phyloP scores from a whole-genome alignment of 2,797 vertebrate species.

The Xiphorhynchus erythropygius region DNA sequence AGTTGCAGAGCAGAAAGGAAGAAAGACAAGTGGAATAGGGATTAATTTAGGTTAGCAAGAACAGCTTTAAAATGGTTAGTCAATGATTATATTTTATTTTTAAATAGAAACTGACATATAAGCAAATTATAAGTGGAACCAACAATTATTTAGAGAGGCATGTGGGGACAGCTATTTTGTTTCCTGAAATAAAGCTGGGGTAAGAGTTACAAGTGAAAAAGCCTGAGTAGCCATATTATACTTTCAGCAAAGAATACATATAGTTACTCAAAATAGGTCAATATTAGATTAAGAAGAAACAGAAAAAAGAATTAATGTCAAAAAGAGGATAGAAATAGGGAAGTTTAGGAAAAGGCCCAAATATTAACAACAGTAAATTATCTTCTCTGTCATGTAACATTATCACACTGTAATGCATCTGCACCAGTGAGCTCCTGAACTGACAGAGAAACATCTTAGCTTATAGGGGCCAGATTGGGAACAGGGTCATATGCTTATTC shows the following conservation, averaged over 20 bases:
- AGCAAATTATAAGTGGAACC: slow-evolving; percentile 24
- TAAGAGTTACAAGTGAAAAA: not conserved
- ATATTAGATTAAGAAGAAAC: not conserved
- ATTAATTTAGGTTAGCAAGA: slow-evolving; percentile 47
- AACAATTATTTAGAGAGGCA: not conserved
- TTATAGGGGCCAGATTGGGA: not conserved
- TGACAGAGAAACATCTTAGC: not conserved
- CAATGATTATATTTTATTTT: slow-evolving; percentile 53
- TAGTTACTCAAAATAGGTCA: not conserved
- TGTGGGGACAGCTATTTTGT: not conserved
- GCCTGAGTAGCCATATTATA: not conserved
- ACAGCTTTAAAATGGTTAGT: slow-evolving; percentile 53
- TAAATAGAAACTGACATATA: slow-evolving; percentile 32
- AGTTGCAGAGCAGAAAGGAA: slow-evolving; percentile 49
- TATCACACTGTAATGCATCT: not conserved
- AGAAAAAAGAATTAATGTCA: not conserved
- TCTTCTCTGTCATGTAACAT: not conserved
- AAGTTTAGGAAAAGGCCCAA: not conserved
- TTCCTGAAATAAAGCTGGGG: not conserved
- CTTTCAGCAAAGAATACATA: not conserved
- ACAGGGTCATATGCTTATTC: not conserved
- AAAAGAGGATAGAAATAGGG: not conserved
- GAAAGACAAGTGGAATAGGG: slow-evolving; percentile 37
- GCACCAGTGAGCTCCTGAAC: not conserved
- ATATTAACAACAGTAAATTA: not conserved